Evolutionary conservation across 53 echinoderm and acorn worm species (phyloP).

Genomic region (Actinopyga echinites): DNA sequence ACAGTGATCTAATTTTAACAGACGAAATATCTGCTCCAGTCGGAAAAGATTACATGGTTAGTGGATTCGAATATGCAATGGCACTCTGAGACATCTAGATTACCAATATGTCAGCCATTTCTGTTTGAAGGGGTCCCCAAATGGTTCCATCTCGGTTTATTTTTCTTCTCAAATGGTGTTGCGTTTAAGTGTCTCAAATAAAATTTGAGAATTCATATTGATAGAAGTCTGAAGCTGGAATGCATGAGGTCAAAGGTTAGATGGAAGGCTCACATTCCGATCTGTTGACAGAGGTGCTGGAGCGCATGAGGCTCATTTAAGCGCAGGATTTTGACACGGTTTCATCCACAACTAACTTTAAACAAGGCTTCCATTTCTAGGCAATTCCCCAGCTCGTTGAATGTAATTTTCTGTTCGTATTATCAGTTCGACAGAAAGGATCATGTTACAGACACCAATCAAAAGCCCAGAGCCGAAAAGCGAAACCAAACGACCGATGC

Average conservation of each 20-base stretch:
- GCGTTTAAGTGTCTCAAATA: conserved; percentile 21
- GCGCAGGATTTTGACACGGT: background rate
- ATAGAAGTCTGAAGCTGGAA: conserved; percentile 36
- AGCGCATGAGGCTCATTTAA: background rate
- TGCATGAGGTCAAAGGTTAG: conserved; percentile 20
- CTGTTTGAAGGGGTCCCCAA: conserved; percentile 30
- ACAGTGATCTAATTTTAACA: too few species aligned
- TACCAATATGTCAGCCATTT: conserved; percentile 13
- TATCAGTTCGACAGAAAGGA: too few species aligned
- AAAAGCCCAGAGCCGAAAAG: too few species aligned
- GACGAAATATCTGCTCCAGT: too few species aligned
- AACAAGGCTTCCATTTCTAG: too few species aligned
- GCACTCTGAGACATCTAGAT: too few species aligned
- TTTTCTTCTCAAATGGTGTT: conserved; percentile 38
- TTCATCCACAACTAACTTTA: background rate
- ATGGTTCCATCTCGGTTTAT: conserved; percentile 20
- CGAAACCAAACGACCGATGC: too few species aligned
- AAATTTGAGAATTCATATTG: conserved; percentile 37
- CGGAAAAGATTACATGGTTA: too few species aligned
- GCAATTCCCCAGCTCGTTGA: too few species aligned
- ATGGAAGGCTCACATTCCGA: conserved; percentile 1
- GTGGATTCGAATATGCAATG: too few species aligned
- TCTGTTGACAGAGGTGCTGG: conserved; percentile 26
- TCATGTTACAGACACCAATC: too few species aligned
- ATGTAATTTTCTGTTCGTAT: too few species aligned